Percentiles rank a stretch among this genome's conserved stretches.
Evolutionary conservation across 2,113 vertebrate genomes (phyloP).

Genomic region (Passer montanus): DNA sequence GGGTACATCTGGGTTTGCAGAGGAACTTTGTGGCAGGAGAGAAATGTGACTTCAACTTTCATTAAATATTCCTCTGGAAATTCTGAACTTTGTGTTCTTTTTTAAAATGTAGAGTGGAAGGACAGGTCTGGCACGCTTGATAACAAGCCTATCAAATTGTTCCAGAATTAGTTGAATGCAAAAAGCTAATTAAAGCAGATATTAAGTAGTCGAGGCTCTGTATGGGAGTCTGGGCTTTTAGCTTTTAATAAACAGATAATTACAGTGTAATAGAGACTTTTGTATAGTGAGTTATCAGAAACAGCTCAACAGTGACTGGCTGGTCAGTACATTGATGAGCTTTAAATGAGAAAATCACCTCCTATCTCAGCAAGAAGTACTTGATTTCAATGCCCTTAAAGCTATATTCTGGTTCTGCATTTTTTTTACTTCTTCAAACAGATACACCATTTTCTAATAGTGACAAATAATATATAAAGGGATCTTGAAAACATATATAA

Average conservation of each 20-base stretch:
- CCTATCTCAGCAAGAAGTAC: conserved; percentile 69
- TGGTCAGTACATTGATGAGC: conserved; percentile 48
- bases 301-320: conserved; percentile 61
- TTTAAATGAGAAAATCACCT: conserved; percentile 70
- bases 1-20: not conserved
- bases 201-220: conserved; percentile 30
- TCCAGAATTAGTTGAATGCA: conserved; percentile 25
- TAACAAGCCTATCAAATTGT: not conserved
- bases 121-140: not conserved
- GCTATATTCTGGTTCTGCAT: conserved; percentile 25
- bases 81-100: not conserved
- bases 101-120: not conserved
- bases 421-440: conserved; percentile 43
- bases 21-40: not conserved
- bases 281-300: conserved; percentile 69
- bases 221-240: conserved; percentile 7
- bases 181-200: conserved; percentile 65
- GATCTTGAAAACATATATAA: conserved; percentile 43
- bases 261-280: conserved; percentile 39
- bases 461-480: conserved; percentile 25
- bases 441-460: conserved; percentile 49
- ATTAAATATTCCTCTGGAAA: not conserved
- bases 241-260: conserved; percentile 71
- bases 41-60: not conserved
- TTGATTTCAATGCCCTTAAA: conserved; percentile 65